Evolutionary conservation across 1,140 invertebrate genomes (phyloP).

Genomic region (Drosophila persimilis): DNA sequence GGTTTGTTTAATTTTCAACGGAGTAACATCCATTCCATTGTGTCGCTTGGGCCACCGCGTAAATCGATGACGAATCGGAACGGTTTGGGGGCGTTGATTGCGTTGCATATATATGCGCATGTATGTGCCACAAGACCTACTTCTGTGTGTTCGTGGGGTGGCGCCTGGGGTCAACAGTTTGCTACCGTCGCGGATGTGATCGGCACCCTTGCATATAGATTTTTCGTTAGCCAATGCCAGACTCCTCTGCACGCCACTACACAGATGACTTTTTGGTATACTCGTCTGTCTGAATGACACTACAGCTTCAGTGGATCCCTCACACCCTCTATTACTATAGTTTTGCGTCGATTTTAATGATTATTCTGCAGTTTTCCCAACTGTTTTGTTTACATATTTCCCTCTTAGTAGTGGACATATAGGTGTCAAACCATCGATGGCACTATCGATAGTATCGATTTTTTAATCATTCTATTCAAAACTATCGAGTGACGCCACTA

Average conservation of each 20-base stretch:
- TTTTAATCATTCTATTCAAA: no score
- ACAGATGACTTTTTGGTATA: no score
- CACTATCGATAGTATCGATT: no score
- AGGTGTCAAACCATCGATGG: no score
- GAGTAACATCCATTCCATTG: constrained; percentile 58
- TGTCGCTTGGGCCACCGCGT: constrained; percentile 63
- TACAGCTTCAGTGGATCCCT: no score
- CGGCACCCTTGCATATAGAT: constrained; percentile 49
- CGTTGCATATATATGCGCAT: constrained; percentile 49
- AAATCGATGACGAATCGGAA: constrained; percentile 78
- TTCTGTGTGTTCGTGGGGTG: constrained; percentile 23
- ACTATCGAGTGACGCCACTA: no score
- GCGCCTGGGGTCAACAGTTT: constrained; percentile 73
- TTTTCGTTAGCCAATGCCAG: constrained; percentile 46
- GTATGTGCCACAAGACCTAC: constrained; percentile 37
- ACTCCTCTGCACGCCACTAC: no score
- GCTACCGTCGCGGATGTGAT: constrained; percentile 29
- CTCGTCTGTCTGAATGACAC: no score
- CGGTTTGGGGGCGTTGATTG: constrained; percentile 69
- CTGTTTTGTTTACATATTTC: constrained; percentile 68
- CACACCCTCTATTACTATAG: neutral
- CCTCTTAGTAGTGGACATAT: constrained; percentile 42
- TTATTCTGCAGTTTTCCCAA: constrained; percentile 29
- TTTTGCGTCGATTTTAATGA: neutral
- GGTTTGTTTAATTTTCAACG: constrained; percentile 68